Conservation (phyloP, 2,797 vertebrate species). For the Chlorospingus semifuscus region DNA sequence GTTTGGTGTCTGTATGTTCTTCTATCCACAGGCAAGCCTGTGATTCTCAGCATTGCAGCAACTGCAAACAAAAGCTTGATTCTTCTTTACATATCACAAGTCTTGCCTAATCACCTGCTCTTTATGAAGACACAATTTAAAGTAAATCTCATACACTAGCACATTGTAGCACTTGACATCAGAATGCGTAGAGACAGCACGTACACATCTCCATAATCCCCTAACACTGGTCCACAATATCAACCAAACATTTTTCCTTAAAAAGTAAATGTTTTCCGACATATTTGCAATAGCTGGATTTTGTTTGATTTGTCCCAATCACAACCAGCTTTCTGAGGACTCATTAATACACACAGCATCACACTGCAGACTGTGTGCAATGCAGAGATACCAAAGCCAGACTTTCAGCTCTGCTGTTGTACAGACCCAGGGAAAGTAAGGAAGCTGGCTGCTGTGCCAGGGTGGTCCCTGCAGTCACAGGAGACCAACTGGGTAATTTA, state of each 20-base stretch:
- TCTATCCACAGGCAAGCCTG: background rate
- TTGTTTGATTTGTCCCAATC: background rate
- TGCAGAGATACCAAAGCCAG: background rate
- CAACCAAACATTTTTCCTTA: background rate
- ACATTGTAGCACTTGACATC: background rate
- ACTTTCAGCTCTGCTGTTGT: background rate
- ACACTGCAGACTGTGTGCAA: background rate
- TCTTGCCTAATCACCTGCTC: background rate
- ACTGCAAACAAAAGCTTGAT: background rate
- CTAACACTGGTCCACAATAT: background rate
- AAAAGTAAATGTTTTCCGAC: background rate
- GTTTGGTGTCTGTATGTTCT: background rate
- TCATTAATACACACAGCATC: background rate
- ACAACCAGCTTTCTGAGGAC: background rate
- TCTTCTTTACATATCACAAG: background rate
- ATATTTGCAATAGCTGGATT: background rate
- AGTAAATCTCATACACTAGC: background rate
- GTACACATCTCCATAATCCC: background rate
- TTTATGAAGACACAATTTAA: background rate
- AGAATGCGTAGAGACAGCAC: background rate
- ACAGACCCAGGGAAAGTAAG: background rate
- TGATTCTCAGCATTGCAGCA: background rate
- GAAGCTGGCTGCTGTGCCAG: background rate
- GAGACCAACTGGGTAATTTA: background rate
- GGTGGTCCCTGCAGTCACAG: background rate